These are phyloP conservation scores for Phataginus tetradactyla DNA, from an alignment of 2,797 vertebrate genomes.

Conservation along the genomic window DNA sequence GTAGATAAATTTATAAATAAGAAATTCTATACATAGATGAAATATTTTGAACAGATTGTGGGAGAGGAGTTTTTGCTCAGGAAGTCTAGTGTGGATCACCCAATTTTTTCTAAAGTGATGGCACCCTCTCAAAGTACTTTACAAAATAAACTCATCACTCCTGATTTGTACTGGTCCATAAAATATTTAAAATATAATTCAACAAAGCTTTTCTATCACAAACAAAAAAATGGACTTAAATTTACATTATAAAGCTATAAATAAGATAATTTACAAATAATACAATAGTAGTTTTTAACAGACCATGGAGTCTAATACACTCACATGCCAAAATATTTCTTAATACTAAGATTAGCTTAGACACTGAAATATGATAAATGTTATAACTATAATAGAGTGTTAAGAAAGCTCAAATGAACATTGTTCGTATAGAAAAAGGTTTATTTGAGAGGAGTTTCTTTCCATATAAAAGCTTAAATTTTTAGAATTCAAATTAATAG, in stretches of 20 bases:
- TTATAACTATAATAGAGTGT: neutral
- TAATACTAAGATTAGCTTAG: conserved; percentile 33
- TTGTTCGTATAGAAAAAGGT: neutral
- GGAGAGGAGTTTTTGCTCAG: neutral
- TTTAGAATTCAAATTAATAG: conserved; percentile 48
- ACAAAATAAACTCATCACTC: neutral
- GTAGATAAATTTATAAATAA: neutral
- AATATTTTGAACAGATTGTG: conserved; percentile 22
- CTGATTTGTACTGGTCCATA: neutral
- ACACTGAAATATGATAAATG: conserved; percentile 33
- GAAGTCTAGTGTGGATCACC: neutral
- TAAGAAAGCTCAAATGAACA: conserved; percentile 8
- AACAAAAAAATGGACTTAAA: conserved; percentile 33
- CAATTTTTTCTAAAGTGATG: neutral
- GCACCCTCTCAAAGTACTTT: neutral
- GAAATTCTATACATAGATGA: neutral
- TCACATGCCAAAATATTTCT: conserved; percentile 39
- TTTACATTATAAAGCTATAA: conserved; percentile 27
- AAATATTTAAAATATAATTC: conserved; percentile 41
- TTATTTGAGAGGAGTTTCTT: neutral
- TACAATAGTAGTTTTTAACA: conserved; percentile 5
- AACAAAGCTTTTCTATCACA: neutral
- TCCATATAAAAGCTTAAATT: conserved; percentile 2
- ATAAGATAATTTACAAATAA: conserved; percentile 32
- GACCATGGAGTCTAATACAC: neutral